phyloP scores from a whole-genome alignment of 2,113 vertebrate species.

The Clarias batrachus region DNA sequence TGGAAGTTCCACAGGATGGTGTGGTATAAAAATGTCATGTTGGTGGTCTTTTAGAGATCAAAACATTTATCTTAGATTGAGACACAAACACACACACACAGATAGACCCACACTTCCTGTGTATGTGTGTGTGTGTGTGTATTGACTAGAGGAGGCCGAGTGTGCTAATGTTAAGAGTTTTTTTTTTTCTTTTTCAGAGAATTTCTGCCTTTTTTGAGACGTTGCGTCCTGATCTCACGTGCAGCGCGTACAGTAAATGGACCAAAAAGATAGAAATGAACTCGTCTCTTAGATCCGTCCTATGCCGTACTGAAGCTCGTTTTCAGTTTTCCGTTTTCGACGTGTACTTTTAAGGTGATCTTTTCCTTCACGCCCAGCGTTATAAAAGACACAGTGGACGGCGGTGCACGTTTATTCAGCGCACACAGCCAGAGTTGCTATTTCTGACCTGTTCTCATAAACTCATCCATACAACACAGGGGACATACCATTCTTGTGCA shows the following conservation, averaged over 20 bases:
- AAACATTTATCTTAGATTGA: constrained; percentile 32
- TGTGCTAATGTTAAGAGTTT: neutral
- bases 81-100: neutral
- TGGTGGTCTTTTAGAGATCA: constrained; percentile 37
- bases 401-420: constrained; percentile 49
- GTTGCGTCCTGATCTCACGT: neutral
- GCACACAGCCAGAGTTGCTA: constrained; percentile 48
- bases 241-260: neutral
- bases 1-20: constrained; percentile 28
- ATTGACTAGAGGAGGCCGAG: constrained; percentile 7
- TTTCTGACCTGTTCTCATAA: constrained; percentile 47
- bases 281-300: constrained; percentile 63
- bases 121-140: neutral
- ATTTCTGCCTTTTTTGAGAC: neutral
- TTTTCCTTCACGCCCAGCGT: constrained; percentile 58
- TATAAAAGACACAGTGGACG: constrained; percentile 56
- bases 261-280: constrained; percentile 41
- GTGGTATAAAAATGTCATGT: constrained; percentile 35
- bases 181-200: neutral
- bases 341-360: constrained; percentile 55
- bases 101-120: neutral
- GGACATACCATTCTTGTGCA: constrained; percentile 16
- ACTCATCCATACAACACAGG: constrained; percentile 32
- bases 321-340: constrained; percentile 59
- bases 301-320: constrained; percentile 57